Conservation (phyloP, 2,113 vertebrate species). For the Hemicordylus capensis region DNA sequence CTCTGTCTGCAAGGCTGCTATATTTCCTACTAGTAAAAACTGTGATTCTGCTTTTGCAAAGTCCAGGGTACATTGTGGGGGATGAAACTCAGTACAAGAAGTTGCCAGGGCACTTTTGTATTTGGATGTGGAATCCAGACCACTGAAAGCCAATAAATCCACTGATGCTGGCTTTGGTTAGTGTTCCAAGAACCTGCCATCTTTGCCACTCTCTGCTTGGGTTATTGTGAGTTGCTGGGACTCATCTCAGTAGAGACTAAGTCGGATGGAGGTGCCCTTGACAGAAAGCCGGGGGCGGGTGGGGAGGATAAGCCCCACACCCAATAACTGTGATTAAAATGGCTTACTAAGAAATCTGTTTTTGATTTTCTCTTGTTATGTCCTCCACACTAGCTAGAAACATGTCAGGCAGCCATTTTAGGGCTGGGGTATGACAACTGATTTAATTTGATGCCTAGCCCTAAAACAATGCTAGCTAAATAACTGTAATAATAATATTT, state of each 20-base stretch:
- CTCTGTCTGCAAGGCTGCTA: not conserved
- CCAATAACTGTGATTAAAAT: not conserved
- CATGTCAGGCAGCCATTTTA: not conserved
- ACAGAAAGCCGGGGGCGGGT: not conserved
- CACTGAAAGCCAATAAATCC: conserved; percentile 1
- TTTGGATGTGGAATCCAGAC: conserved; percentile 4
- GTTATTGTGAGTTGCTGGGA: not conserved
- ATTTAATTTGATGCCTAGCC: not conserved
- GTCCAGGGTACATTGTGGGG: not conserved
- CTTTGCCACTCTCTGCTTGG: not conserved
- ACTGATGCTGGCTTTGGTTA: not conserved
- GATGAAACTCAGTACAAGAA: not conserved
- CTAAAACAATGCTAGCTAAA: not conserved
- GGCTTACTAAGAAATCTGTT: not conserved
- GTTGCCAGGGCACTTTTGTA: conserved; percentile 1
- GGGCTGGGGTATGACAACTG: not conserved
- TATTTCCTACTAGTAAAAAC: not conserved
- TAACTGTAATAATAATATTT: not conserved
- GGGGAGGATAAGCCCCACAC: not conserved
- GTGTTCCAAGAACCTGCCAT: not conserved
- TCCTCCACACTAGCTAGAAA: not conserved
- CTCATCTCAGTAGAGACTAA: not conserved
- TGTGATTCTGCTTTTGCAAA: not conserved
- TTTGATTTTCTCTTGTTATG: not conserved
- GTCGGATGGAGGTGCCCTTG: not conserved